phyloP scores from a whole-genome alignment of 2,797 vertebrate genomes.

The Notolepis coatsorum region DNA sequence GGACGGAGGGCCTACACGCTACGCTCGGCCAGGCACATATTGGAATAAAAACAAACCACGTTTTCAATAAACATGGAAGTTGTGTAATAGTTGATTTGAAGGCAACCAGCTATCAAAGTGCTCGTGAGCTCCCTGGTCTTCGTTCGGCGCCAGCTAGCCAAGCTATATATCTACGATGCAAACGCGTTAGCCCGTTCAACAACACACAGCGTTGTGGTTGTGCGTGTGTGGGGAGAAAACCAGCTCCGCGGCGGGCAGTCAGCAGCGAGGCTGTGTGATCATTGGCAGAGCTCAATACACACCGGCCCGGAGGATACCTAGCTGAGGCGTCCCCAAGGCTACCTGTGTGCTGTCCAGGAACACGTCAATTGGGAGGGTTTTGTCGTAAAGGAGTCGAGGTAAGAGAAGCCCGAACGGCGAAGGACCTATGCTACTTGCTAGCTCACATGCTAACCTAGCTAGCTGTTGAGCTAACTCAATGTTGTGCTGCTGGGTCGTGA shows the following conservation, averaged over 20 bases:
- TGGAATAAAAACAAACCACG: constrained; percentile 12
- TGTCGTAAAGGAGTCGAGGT: constrained; percentile 44
- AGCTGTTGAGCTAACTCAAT: constrained; percentile 52
- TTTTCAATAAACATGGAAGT: constrained; percentile 7
- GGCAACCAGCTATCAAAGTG: neutral
- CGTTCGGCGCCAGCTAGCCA: constrained; percentile 26
- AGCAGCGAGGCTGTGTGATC: constrained; percentile 76
- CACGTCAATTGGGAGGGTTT: constrained; percentile 14
- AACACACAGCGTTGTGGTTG: constrained; percentile 68
- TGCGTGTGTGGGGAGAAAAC: constrained; percentile 65
- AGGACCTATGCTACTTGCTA: constrained; percentile 52
- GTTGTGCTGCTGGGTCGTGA: constrained; percentile 58
- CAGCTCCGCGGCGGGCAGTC: constrained; percentile 59
- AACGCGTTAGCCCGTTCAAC: constrained; percentile 57
- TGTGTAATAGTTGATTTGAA: neutral
- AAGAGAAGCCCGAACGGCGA: constrained; percentile 35
- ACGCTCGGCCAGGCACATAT: constrained; percentile 34
- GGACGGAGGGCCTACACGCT: constrained; percentile 58
- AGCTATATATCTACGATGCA: too few species aligned
- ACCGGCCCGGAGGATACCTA: constrained; percentile 52
- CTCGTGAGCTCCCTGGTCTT: constrained; percentile 28
- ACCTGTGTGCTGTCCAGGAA: neutral
- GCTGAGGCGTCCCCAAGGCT: neutral
- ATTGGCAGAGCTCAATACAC: constrained; percentile 83
- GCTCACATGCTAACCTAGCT: constrained; percentile 63